Evolutionary conservation across 64 coral and sea anemone species (phyloP), one percentile per base, ranked within the genome.

Genomic region (Actinia tenebrosa): DNA sequence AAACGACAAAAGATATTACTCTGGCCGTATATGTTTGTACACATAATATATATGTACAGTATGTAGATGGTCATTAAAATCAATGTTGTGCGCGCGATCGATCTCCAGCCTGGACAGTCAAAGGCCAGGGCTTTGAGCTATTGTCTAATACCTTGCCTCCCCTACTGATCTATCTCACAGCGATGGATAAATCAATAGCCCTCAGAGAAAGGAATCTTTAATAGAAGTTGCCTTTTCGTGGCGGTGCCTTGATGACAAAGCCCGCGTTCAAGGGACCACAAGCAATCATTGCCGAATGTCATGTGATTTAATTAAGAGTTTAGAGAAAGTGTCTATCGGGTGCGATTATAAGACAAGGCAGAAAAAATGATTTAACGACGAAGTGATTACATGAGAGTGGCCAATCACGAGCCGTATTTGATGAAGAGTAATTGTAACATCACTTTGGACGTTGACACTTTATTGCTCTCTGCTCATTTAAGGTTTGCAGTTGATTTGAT

Each of bases 401-500:
- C 94, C 94, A 96, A 96, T 96, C 94, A 96, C 26, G 60, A 53
- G n/a, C 60, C 56, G 6, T 84, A 20, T 63, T 90, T 80, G 69
- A 44, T 52, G 72, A 63, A 66, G 56, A 84, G 91, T 93, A 93
- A 96, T 96, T 83, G 94, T 86, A 85, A 88, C 84, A 88, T 89
- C 88, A 87, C 94, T 88, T 66, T 86, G 87, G 83, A 52, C 89
- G 94, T 83, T 96, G 94, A 96, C 94, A 96, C 85, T 87, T 92
- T 93, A 96, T 96, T 96, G 91, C 88, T 58, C 75, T 80, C 44
- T 93, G 88, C 87, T 96, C 94, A 96, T 93, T 96, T 96, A 93
- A 71, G 88, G 94, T 96, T 96, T 96, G 91, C 58, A 96, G 91
- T 87, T 92, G 94, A 96, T 96, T 96, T 96, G 94, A 96, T 96